These are phyloP conservation scores for Plagiodera versicolora DNA, from an alignment of 2,888 invertebrate species.

Conservation along the genomic window DNA sequence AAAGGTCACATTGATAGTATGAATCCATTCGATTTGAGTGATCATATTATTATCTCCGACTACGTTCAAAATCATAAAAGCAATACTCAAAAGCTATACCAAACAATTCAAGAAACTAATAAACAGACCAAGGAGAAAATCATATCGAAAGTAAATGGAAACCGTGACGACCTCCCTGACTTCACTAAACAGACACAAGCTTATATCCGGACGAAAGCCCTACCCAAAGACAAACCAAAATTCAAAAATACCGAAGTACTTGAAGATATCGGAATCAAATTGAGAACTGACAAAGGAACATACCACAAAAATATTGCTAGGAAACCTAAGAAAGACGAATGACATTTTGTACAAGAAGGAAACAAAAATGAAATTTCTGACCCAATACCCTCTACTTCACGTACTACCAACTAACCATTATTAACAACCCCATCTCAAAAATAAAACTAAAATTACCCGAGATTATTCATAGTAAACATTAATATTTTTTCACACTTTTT, in stretches of 20 bases:
- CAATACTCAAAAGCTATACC: constrained; percentile 2
- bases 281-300: background rate
- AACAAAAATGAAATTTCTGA: background rate
- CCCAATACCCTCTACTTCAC: background rate
- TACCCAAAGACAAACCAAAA: constrained; percentile 8
- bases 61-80: constrained; percentile 9
- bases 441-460: background rate
- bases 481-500: no score
- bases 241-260: constrained; percentile 15
- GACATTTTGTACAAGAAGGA: background rate
- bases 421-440: background rate
- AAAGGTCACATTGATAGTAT: constrained; percentile 15
- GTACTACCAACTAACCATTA: background rate
- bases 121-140: background rate
- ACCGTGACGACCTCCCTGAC: constrained; percentile 8
- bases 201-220: constrained; percentile 1
- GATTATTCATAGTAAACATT: background rate
- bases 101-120: background rate
- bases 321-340: background rate
- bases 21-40: constrained; percentile 8
- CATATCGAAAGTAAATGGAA: constrained; percentile 2
- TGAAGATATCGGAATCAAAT: background rate
- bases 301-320: background rate
- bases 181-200: constrained; percentile 2
- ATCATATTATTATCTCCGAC: background rate